Percentiles rank a stretch among this genome's conserved stretches.
These are phyloP conservation scores for Coelogynopora nodosa DNA, from an alignment of 2,888 invertebrate genomes.

Conservation along the genomic window DNA sequence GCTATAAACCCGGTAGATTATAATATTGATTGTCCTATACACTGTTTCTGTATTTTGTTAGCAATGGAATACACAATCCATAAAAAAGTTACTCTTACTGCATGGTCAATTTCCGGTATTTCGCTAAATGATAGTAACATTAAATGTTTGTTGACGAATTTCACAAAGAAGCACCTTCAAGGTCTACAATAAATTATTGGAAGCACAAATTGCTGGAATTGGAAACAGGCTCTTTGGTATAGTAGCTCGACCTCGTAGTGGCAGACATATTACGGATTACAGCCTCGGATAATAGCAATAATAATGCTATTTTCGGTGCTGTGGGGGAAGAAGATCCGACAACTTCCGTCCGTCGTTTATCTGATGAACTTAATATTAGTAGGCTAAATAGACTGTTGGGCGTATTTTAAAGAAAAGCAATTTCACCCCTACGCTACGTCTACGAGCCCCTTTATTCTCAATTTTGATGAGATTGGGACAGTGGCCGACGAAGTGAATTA, in stretches of 20 bases:
- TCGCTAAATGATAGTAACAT: not conserved
- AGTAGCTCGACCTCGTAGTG: not conserved
- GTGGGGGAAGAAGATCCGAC: not conserved
- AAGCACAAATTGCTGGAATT: not conserved
- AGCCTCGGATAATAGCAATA: too few species aligned
- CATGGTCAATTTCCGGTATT: not conserved
- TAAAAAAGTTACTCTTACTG: not conserved
- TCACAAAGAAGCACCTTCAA: not conserved
- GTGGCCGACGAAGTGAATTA: slow-evolving; percentile 30
- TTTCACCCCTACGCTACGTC: not conserved
- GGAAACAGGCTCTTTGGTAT: not conserved
- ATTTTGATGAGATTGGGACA: not conserved
- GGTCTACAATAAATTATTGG: not conserved
- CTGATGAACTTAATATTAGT: not conserved
- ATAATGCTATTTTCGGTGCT: not conserved
- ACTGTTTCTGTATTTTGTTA: not conserved
- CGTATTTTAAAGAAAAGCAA: slow-evolving; percentile 23
- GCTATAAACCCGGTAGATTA: not conserved
- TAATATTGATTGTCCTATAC: not conserved
- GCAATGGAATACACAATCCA: not conserved
- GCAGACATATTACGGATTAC: too few species aligned
- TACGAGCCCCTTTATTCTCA: not conserved
- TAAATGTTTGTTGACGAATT: not conserved
- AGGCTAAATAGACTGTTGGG: not conserved
- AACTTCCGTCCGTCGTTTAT: not conserved